Base-by-base conservation (phyloP, 2,888 invertebrate genomes). In the Rhimphoctona megacephalus region DNA sequence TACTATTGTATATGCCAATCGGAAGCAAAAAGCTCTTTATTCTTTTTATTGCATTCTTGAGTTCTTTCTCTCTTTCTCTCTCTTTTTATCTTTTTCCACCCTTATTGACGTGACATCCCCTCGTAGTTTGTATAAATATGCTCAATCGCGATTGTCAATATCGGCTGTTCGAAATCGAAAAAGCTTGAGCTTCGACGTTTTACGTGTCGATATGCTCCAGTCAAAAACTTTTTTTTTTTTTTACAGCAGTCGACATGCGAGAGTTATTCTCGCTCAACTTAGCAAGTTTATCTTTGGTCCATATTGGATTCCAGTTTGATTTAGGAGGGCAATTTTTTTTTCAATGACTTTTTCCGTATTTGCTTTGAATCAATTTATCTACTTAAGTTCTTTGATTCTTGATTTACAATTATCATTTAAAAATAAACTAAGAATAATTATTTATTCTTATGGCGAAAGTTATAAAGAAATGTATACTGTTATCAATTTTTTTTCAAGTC, bases 71-170 rank as follows among this genome's bases (percentile, higher is more conserved):
- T 22, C 57, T 61, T 61, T 49, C 2, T n/a, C 8, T 57, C 30
- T 8, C 64, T 61, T 4, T 74, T 22, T 39, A 14, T 25, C 49
- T 49, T 36, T 52, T 79, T 69, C 78, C 54, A 77, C 77, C 77
- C 77, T 66, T 17, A 33, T 66, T 49, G 66, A 49, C 22, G 25
- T 17, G 19, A 22, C 66, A 49, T 77, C 66, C 77, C 33, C 17
- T 30, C 17, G 49, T 17, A 36, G 14, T 19, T 49, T 6, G 49
- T 30, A 30, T 30, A 61, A 61, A 77, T 52, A 66, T 49, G 36
- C 36, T 43, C 8, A 43, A 76, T 43, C 22, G 25, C 66, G 77
- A 66, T 33, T 30, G 43, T 64, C 64, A 46, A 36, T 43, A 76
- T 22, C 64, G 43, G n/a, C 64, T n/a, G 36, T 52, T 54, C 11